These are phyloP conservation scores for Streblospio benedicti DNA, from an alignment of 1,140 invertebrate species.

Conservation along the genomic window DNA sequence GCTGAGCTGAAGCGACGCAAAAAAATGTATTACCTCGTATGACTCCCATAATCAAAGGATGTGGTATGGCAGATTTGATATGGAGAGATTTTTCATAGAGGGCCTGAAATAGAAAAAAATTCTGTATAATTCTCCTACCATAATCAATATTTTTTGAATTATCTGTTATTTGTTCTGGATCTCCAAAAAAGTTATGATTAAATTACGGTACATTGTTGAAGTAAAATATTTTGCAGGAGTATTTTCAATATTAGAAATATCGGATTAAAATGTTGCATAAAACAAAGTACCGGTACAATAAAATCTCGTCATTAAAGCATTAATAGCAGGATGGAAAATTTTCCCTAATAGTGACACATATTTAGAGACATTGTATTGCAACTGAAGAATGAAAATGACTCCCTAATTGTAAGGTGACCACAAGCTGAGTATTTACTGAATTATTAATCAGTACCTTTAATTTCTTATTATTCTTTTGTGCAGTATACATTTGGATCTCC, in stretches of 20 bases:
- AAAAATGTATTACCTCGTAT: conserved; percentile 66
- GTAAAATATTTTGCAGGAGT: neutral
- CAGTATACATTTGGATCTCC: conserved; percentile 99
- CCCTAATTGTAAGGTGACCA: too few species aligned
- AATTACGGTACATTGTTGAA: too few species aligned
- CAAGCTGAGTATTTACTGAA: too few species aligned
- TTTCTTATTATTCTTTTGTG: conserved; percentile 99
- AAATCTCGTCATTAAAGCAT: neutral
- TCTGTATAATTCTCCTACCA: too few species aligned
- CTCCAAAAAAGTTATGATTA: too few species aligned
- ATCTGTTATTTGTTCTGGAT: too few species aligned
- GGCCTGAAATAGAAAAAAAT: conserved; percentile 51
- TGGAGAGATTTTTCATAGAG: conserved; percentile 97
- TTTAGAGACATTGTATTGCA: too few species aligned
- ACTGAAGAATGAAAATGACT: too few species aligned
- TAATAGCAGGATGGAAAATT: too few species aligned
- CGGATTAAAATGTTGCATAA: neutral
- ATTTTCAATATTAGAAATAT: neutral
- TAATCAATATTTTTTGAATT: too few species aligned
- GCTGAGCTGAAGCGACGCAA: conserved; percentile 1
- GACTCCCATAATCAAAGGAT: conserved; percentile 99
- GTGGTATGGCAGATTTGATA: conserved; percentile 98
- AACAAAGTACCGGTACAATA: neutral
- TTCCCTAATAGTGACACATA: too few species aligned
- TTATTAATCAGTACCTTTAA: too few species aligned